A percentile compares a stretch with the other conserved stretches of the same genome.
These are phyloP conservation scores for Aleiodes alternator DNA, from an alignment of 2,888 invertebrate species.

Conservation along the genomic window DNA sequence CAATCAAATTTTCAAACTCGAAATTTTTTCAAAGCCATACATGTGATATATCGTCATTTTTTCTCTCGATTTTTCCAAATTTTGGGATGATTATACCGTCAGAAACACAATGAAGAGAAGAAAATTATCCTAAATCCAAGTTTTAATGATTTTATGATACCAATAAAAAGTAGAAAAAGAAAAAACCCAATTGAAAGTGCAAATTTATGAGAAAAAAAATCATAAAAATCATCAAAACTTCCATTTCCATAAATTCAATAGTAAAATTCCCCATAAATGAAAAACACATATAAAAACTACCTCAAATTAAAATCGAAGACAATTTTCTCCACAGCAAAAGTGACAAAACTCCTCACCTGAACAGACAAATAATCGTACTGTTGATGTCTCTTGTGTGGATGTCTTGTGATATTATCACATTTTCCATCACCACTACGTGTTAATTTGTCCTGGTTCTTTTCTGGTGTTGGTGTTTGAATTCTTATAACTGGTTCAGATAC, in stretches of 20 bases:
- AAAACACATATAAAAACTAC: slow-evolving; percentile 13
- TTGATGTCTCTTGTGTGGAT: slow-evolving; percentile 77
- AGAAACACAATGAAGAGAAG: too few relatives aligned
- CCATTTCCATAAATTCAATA: neutral
- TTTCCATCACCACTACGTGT: slow-evolving; percentile 24
- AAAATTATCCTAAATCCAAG: too few relatives aligned
- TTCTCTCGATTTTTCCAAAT: too few relatives aligned
- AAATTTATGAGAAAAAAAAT: neutral
- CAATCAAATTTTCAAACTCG: too few relatives aligned
- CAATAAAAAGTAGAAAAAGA: too few relatives aligned
- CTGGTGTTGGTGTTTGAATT: slow-evolving; percentile 75
- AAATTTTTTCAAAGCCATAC: too few relatives aligned
- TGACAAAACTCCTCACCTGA: slow-evolving; percentile 73
- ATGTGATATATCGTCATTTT: too few relatives aligned
- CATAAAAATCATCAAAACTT: neutral
- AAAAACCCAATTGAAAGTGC: too few relatives aligned
- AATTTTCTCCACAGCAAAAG: slow-evolving; percentile 27
- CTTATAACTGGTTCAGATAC: slow-evolving; percentile 71
- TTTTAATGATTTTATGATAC: too few relatives aligned
- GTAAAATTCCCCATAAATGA: neutral
- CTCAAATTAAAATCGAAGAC: slow-evolving; percentile 5
- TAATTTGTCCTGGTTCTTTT: slow-evolving; percentile 74
- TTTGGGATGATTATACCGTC: too few relatives aligned
- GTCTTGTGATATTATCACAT: slow-evolving; percentile 53
- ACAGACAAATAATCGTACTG: slow-evolving; percentile 85